These are phyloP conservation scores for Lucinisca nassula DNA, from an alignment of 2,888 invertebrate genomes.

Conservation along the genomic window DNA sequence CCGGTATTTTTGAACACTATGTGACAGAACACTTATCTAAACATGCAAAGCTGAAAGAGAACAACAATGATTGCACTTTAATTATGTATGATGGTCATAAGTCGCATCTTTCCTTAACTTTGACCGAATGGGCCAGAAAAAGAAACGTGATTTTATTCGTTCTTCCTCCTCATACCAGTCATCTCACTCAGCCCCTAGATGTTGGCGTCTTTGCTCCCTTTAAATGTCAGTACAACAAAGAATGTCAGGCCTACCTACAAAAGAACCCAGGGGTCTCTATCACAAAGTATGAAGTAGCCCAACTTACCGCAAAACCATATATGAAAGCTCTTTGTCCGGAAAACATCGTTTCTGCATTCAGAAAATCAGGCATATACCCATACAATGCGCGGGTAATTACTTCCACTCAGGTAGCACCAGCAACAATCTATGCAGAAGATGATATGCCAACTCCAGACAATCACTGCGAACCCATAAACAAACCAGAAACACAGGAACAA, in stretches of 20 bases:
- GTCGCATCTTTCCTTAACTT: constrained; percentile 32
- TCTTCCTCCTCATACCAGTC: no score
- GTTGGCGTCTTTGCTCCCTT: constrained; percentile 50
- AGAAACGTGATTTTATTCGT: constrained; percentile 53
- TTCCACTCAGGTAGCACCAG: neutral
- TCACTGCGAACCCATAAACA: no score
- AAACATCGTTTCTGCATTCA: neutral
- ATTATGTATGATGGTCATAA: constrained; percentile 57
- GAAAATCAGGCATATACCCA: neutral
- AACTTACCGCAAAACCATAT: constrained; percentile 45
- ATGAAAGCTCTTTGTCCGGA: constrained; percentile 13
- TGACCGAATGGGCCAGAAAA: constrained; percentile 47
- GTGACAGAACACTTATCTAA: no score
- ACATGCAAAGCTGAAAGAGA: constrained; percentile 4
- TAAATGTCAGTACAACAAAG: constrained; percentile 33
- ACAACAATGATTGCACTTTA: constrained; percentile 14
- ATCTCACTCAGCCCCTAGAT: constrained; percentile 57
- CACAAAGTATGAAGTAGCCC: constrained; percentile 42
- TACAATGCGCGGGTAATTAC: neutral
- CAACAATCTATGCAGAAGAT: neutral
- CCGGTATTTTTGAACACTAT: no score
- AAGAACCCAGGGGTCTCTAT: constrained; percentile 33
- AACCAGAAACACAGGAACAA: no score
- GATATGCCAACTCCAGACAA: no score
- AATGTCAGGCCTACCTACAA: constrained; percentile 42